Evolutionary conservation across 2,888 invertebrate species (phyloP).

Genomic region (Doris montereyensis): DNA sequence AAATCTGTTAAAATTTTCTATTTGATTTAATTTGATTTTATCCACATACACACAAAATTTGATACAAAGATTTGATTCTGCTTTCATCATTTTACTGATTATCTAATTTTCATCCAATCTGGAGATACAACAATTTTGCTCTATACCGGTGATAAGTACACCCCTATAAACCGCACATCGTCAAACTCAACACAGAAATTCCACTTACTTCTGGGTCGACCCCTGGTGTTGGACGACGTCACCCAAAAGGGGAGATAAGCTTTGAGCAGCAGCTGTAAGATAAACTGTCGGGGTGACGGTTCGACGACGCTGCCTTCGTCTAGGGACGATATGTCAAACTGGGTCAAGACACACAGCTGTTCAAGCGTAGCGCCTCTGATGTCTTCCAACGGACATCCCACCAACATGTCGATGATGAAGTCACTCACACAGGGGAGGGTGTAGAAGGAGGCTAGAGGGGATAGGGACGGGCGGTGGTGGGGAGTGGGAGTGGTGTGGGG

Average conservation of each 20-base stretch:
- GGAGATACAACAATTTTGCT: too few species aligned
- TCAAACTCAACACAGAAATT: too few species aligned
- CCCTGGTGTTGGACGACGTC: constrained; percentile 72
- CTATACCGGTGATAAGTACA: too few species aligned
- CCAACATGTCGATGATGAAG: constrained; percentile 74
- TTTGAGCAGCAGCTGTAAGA: constrained; percentile 72
- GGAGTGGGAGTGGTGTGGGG: too few species aligned
- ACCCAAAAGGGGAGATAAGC: constrained; percentile 75
- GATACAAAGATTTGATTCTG: too few species aligned
- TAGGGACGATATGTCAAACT: constrained; percentile 52
- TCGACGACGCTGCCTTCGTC: constrained; percentile 46
- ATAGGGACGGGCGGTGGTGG: too few species aligned
- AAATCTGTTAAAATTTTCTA: too few species aligned
- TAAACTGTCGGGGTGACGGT: constrained; percentile 69
- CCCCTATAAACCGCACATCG: too few species aligned
- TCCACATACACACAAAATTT: too few species aligned
- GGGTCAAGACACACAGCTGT: constrained; percentile 72
- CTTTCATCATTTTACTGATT: too few species aligned
- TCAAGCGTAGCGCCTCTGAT: constrained; percentile 72
- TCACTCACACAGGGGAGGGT: constrained; percentile 72
- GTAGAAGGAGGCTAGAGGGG: constrained; percentile 71
- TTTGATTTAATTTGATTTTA: too few species aligned
- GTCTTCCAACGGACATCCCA: constrained; percentile 71
- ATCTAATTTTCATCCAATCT: too few species aligned
- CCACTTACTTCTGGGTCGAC: constrained; percentile 73